Base-by-base conservation (phyloP, 1,140 invertebrate species). In the Rhyacophila brunnea region DNA sequence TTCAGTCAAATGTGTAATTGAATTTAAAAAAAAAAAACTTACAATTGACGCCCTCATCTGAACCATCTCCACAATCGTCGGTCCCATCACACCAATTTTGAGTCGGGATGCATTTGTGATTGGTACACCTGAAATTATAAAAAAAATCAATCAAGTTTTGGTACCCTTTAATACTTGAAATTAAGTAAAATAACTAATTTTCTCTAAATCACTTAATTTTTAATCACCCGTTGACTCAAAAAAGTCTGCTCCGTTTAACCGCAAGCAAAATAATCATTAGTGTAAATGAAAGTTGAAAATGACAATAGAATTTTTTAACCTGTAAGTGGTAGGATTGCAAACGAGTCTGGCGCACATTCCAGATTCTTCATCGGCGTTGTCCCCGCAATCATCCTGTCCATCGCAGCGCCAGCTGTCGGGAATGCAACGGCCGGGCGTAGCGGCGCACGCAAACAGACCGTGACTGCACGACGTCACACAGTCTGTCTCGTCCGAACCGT, bases 31-130 rank as follows among this genome's bases (percentile, higher is more conserved):
- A n/a, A n/a, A n/a, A 28, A 28, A n/a, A 73, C 68, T 76, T 80
- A 74, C 87, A 89, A 77, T 28, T 28, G 3, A 28, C 23, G 3
- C 23, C 44, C 76, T 95, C 93, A 74, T 97, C 95, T 40, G 84
- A 87, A 20, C 80, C 80, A 70, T 89, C 89, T 1, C 77, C 75
- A 70, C 90, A 93, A 66, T 92, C 86, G 58, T 83, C 79, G 53
- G 74, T 74, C 0, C 85, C 84, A 74, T 92, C 88, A 68, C 90
- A 93, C 6, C 83, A 74, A 57, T 83, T 74, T 20, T 73, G 73
- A 9, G 79, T 70, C 42, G 83, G 83, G 43, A 92, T 83, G 70
- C 91, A 93, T 49, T 83, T 82, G 32, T 86, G 80, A 57, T 87
- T 88, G 2, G 74, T 77, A 70, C 91, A 93, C 23, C 83, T 81